Evolutionary conservation across 2,797 vertebrate species (phyloP), one percentile per base, ranked within the genome.

Genomic region (Thunnus albacares): DNA sequence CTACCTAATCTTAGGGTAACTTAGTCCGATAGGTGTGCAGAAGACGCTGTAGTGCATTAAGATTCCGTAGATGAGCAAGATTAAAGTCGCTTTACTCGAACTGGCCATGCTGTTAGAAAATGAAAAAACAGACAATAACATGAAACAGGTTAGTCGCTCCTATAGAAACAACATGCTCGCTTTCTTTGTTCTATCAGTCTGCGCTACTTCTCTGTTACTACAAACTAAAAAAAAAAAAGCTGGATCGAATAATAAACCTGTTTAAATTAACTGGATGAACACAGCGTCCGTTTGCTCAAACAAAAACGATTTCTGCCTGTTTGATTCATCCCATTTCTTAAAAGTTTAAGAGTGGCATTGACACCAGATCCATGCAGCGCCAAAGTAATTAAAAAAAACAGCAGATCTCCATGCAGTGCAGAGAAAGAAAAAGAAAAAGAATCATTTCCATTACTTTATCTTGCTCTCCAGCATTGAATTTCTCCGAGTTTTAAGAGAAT

Each of bases 31-130:
- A 94, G 97, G 97, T 94, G 98, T 97, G 95, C 97, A 96, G 96
- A 96, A 96, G 95, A 97, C 97, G 93, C 96, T 97, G 96, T 97
- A 97, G 92, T 98, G 97, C 97, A 98, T 97, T 94, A 99, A 95
- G 94, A 98, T 97, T 92, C 97, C 98, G 86, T 98, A 99, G 96
- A 99, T 94, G 94, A 99, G 95, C 93, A 99, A 96, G 92, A 96
- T 97, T 95, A 98, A 94, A 94, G 97, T 96, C 84, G 97, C 96
- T 96, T 97, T 97, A 95, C 96, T 97, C 94, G 97, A 97, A 97
- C 97, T 98, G 93, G 97, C 96, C 97, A 97, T 97, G 96, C 97
- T 99, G 96, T 87, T 91, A 94, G 90, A 85, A 81, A 81, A 91
- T 43, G 56, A 77, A 78, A 77, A 69, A 78, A 68, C 74, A 43